Percentiles rank a stretch among this genome's conserved stretches.
Evolutionary conservation across 2,888 invertebrate genomes (phyloP).

Genomic region (Nipponacmea schrenckii): DNA sequence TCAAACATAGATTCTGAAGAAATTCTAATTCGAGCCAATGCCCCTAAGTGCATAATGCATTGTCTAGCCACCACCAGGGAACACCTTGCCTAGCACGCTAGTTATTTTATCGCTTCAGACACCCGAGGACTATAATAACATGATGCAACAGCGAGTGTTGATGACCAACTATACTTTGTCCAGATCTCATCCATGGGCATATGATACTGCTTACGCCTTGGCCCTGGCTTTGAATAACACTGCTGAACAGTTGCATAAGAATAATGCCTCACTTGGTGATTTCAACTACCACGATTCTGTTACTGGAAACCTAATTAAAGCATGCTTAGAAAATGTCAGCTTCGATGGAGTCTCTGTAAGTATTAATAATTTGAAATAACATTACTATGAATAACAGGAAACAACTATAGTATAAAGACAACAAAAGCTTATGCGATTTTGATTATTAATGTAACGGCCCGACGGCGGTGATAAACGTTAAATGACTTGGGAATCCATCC

Average conservation of each 20-base stretch:
- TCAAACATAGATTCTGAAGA: no score
- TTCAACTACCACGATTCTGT: conserved; percentile 6
- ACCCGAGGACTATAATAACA: conserved; percentile 3
- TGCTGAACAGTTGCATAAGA: conserved; percentile 16
- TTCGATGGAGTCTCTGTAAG: conserved; percentile 41
- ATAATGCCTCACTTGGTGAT: neutral
- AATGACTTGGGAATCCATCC: neutral
- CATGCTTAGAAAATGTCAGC: conserved; percentile 28
- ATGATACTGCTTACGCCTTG: conserved; percentile 40
- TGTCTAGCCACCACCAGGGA: no score
- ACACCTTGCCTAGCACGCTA: no score
- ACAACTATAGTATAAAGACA: no score
- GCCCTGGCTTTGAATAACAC: conserved; percentile 37
- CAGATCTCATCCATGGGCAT: conserved; percentile 23
- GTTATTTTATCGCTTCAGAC: conserved; percentile 11
- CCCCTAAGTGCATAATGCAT: no score
- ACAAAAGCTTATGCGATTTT: no score
- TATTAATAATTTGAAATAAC: neutral
- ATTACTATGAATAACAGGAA: no score
- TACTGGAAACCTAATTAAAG: conserved; percentile 20
- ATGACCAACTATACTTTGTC: neutral
- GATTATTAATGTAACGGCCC: neutral
- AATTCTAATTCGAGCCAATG: no score
- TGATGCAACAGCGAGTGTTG: neutral
- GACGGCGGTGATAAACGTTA: neutral